Conservation (phyloP, 1,140 invertebrate species). For the Trichomalopsis sarcophagae region DNA sequence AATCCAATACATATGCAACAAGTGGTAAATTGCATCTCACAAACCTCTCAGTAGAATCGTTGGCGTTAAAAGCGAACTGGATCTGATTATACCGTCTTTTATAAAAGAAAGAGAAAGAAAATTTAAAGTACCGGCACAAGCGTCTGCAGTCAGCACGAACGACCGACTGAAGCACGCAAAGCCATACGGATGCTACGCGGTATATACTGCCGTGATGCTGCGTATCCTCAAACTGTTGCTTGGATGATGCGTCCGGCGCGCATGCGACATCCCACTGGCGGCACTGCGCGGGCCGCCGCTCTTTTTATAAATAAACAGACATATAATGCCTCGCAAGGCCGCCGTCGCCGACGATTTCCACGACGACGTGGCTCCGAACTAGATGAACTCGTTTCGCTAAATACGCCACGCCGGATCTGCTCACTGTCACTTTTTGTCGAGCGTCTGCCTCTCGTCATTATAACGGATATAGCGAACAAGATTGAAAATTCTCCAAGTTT, state of each 20-base stretch:
- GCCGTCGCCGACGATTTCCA: background rate
- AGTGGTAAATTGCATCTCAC: background rate
- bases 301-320: constrained; percentile 46
- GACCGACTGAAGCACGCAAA: background rate
- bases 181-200: background rate
- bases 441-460: background rate
- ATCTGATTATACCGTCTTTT: no score
- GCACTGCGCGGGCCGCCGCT: background rate
- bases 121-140: no score
- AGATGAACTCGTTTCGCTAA: constrained; percentile 22
- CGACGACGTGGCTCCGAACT: background rate
- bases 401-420: constrained; percentile 1
- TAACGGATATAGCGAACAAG: background rate
- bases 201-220: background rate
- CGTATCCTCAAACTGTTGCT: background rate
- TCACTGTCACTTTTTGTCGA: background rate
- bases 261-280: constrained; percentile 14
- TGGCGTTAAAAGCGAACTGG: no score
- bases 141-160: no score
- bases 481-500: background rate
- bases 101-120: background rate
- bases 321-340: constrained; percentile 5
- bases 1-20: background rate
- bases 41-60: no score
- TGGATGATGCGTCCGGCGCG: background rate